Conservation (phyloP, 2,888 invertebrate genomes). For the Clostera curtula region DNA sequence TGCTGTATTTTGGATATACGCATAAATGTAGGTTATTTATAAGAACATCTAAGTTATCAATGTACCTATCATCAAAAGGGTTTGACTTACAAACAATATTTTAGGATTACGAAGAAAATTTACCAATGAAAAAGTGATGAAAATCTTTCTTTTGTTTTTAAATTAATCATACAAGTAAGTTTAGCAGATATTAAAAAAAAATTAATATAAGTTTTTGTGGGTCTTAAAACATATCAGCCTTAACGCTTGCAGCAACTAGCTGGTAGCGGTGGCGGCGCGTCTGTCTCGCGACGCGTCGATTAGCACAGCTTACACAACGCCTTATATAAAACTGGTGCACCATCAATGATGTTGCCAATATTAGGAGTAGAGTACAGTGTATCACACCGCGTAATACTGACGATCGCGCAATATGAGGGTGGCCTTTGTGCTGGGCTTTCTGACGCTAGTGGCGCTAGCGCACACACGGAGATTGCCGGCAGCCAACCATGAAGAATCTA, state of each 20-base stretch:
- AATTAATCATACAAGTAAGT: neutral
- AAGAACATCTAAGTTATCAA: too few relatives aligned
- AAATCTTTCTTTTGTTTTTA: too few relatives aligned
- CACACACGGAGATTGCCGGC: slow-evolving; percentile 46
- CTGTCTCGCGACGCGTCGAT: slow-evolving; percentile 50
- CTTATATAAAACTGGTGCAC: slow-evolving; percentile 70
- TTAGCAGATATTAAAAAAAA: slow-evolving; percentile 4
- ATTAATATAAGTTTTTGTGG: slow-evolving; percentile 11
- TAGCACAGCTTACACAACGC: slow-evolving; percentile 64
- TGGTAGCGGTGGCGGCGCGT: slow-evolving; percentile 20
- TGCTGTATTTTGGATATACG: too few relatives aligned
- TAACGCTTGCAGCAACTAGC: slow-evolving; percentile 38
- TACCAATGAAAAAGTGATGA: too few relatives aligned
- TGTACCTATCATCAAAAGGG: too few relatives aligned
- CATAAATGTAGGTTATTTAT: too few relatives aligned
- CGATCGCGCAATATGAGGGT: slow-evolving; percentile 46
- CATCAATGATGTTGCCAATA: slow-evolving; percentile 57
- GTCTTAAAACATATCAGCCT: slow-evolving; percentile 9
- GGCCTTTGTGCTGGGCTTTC: slow-evolving; percentile 41
- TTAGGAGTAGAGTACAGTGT: slow-evolving; percentile 43
- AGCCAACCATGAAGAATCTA: slow-evolving; percentile 22
- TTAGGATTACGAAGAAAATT: too few relatives aligned
- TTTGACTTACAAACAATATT: too few relatives aligned
- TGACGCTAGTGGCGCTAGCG: slow-evolving; percentile 34
- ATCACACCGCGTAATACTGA: slow-evolving; percentile 27